phyloP scores from a whole-genome alignment of 2,888 invertebrate genomes.

The Leptopilina drosophilae region DNA sequence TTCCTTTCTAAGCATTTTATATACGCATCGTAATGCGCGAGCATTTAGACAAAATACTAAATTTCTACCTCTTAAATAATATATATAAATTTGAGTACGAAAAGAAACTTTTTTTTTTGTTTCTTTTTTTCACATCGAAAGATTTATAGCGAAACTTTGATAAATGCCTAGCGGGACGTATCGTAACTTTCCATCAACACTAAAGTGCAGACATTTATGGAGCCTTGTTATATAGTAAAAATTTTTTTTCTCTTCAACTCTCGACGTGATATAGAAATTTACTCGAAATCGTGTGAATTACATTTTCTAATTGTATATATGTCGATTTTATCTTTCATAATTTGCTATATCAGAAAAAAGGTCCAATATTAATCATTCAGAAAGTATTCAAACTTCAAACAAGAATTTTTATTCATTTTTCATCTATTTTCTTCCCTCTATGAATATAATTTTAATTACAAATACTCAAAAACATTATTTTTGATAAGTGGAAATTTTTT shows the following conservation, averaged over 20 bases:
- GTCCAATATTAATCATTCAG: too few species aligned
- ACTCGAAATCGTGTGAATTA: background rate
- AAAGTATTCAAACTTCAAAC: too few species aligned
- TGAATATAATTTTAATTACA: too few species aligned
- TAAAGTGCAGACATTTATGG: conserved; percentile 39
- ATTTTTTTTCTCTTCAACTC: background rate
- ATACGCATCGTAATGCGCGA: conserved; percentile 2
- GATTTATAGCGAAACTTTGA: background rate
- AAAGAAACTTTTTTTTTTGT: background rate
- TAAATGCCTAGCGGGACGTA: conserved; percentile 12
- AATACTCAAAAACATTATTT: too few species aligned
- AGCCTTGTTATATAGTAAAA: conserved; percentile 31
- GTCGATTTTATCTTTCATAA: too few species aligned
- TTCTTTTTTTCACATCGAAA: background rate
- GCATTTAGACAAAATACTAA: background rate
- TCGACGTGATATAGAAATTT: background rate
- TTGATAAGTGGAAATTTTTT: too few species aligned
- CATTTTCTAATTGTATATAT: too few species aligned
- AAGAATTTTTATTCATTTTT: too few species aligned
- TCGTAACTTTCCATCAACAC: conserved; percentile 41
- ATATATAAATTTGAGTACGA: background rate
- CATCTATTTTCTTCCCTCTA: too few species aligned
- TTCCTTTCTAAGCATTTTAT: conserved; percentile 23
- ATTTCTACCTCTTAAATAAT: background rate
- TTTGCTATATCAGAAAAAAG: too few species aligned